Evolutionary conservation across 2,888 invertebrate species (phyloP).

Genomic region (Tachystola acroxantha): DNA sequence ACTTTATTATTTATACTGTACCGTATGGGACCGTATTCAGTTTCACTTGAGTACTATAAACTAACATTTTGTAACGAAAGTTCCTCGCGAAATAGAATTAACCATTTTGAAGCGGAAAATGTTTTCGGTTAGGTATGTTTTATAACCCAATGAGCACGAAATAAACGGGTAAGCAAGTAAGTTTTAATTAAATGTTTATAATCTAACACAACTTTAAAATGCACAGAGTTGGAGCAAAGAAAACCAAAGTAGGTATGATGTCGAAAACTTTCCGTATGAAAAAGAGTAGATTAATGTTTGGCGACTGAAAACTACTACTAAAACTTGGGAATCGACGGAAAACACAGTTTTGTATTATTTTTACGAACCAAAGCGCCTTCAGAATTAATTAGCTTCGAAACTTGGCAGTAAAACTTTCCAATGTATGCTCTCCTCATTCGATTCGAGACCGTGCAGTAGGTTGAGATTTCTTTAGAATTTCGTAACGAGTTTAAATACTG

Average conservation of each 20-base stretch:
- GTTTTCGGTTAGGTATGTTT: too few relatives aligned
- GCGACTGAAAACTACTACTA: constrained; percentile 59
- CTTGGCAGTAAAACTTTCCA: constrained; percentile 43
- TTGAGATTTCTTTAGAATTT: too few relatives aligned
- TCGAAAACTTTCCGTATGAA: constrained; percentile 9
- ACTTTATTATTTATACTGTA: constrained; percentile 14
- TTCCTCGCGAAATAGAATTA: neutral
- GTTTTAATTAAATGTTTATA: too few relatives aligned
- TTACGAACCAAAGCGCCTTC: constrained; percentile 60
- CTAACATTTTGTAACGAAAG: neutral
- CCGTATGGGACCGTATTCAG: constrained; percentile 17
- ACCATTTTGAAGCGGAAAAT: too few relatives aligned
- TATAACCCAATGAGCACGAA: too few relatives aligned
- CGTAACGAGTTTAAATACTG: too few relatives aligned
- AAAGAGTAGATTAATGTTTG: constrained; percentile 60
- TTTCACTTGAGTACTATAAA: constrained; percentile 14
- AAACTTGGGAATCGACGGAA: constrained; percentile 55
- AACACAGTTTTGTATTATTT: constrained; percentile 68
- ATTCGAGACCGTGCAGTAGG: too few relatives aligned
- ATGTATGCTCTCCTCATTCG: constrained; percentile 35
- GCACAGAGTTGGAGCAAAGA: too few relatives aligned
- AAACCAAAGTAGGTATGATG: too few relatives aligned
- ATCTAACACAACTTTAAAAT: too few relatives aligned
- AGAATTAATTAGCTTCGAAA: constrained; percentile 66
- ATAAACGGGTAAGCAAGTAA: too few relatives aligned